Percentiles rank a stretch among this genome's conserved stretches.
Evolutionary conservation across 2,888 invertebrate species (phyloP).

Genomic region (Drosophila quasianomalipes): DNA sequence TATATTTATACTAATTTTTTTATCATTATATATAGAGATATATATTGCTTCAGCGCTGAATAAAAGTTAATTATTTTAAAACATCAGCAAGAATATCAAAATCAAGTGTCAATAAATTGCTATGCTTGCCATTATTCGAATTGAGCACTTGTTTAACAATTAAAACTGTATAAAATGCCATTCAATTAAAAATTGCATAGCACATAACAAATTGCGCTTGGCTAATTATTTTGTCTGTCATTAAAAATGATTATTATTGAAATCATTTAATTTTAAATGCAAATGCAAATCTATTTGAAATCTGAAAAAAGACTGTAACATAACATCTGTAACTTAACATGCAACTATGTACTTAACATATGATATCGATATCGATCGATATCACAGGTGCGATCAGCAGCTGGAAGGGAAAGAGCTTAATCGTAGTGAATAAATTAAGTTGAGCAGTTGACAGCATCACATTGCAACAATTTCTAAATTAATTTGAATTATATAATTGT

Average conservation of each 20-base stretch:
- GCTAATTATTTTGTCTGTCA: constrained; percentile 28
- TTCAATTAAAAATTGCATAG: background rate
- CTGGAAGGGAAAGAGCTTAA: background rate
- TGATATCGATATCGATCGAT: background rate
- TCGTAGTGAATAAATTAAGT: background rate
- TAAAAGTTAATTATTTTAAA: background rate
- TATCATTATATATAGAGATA: background rate
- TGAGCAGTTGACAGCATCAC: background rate
- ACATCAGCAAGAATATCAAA: background rate
- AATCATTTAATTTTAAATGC: constrained; percentile 20
- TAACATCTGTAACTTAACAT: background rate
- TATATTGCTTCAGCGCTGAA: background rate
- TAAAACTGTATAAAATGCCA: background rate
- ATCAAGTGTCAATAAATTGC: background rate
- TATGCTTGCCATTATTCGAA: background rate
- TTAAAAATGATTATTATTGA: constrained; percentile 12
- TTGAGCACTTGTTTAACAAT: background rate
- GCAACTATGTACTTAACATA: background rate
- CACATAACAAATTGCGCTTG: constrained; percentile 10
- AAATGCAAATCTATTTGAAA: constrained; percentile 24
- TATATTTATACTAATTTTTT: no score
- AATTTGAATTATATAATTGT: constrained; percentile 33
- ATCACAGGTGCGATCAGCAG: background rate
- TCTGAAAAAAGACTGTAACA: constrained; percentile 16
- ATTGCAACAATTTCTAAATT: constrained; percentile 17